Base-by-base conservation (phyloP, 2,888 invertebrate species). In the Drosophila ezoana region DNA sequence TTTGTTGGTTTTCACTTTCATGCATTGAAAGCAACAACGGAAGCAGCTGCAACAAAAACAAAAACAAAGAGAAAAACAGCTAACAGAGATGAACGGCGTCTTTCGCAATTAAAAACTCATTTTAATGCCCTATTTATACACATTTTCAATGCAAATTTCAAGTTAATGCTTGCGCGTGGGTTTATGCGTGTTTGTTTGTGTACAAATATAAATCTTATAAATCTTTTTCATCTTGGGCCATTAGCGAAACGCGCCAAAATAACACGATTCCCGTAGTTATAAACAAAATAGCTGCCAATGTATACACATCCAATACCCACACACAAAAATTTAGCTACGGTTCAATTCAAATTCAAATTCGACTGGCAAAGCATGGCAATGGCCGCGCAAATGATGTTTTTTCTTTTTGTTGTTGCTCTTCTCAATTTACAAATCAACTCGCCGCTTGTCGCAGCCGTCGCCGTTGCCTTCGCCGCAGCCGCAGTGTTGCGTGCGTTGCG, bases 91-190 rank as follows among this genome's bases (percentile, higher is more conserved):
- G 37, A 57, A 58, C 40, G 62, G 61, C 87, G 66, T 86, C 79
- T 79, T 82, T 72, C 69, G 89, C 75, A 89, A 83, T 83, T 78
- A 89, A 83, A 84, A 79, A 68, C 70, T 68, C 59, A 81, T 81
- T 83, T 89, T 72, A 82, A 82, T 87, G 76, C 72, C 67, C 54
- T 61, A 72, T 76, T 83, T 81, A 79, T 79, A 63, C 79, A 85
- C 53, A 82, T 41, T 52, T 56, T 59, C 47, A 49, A 56, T 76
- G 64, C 58, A 67, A 56, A 66, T 59, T 60, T 54, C 49, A 67
- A 60, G 41, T 79, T 47, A 79, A 52, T 63, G 52, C 33, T 11
- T 38, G 13, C 11, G 56, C 41, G 61, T 64, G 37, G 54, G 71
- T 35, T 44, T 58, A 11, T 20, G 32, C 35, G 14, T 57, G 16